Conservation (phyloP, 2,797 vertebrate genomes). For the Cheirogaleus major region DNA sequence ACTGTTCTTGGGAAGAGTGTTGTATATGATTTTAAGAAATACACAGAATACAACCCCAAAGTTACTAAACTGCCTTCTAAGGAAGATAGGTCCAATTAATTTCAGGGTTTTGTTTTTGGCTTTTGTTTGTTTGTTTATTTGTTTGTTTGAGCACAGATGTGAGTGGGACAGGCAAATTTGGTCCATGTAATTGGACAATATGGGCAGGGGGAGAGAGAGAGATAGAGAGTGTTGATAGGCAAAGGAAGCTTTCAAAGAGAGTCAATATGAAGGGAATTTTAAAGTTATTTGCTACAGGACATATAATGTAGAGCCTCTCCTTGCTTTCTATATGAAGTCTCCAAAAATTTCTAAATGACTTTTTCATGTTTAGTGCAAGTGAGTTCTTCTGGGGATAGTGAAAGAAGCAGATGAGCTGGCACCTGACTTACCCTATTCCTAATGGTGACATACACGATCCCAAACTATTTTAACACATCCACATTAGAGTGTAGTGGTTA, state of each 20-base stretch:
- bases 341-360: not conserved
- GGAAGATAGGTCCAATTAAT: not conserved
- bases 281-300: not conserved
- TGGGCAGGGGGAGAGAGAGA: not conserved
- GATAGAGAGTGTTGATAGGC: not conserved
- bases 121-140: not conserved
- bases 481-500: not conserved
- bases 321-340: not conserved
- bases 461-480: not conserved
- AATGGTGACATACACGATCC: not conserved
- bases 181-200: not conserved
- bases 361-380: not conserved
- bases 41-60: not conserved
- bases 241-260: not conserved
- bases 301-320: not conserved
- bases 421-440: not conserved
- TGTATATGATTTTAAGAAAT: conserved; percentile 28
- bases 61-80: not conserved
- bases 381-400: not conserved
- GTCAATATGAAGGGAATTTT: not conserved
- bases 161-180: not conserved
- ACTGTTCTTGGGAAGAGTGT: not conserved
- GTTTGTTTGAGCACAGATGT: not conserved
- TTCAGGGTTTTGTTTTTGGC: not conserved
- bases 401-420: not conserved